Percentiles rank a stretch among this genome's conserved stretches.
These are phyloP conservation scores for Mus pahari DNA, from an alignment of 2,113 vertebrate genomes.

Conservation along the genomic window DNA sequence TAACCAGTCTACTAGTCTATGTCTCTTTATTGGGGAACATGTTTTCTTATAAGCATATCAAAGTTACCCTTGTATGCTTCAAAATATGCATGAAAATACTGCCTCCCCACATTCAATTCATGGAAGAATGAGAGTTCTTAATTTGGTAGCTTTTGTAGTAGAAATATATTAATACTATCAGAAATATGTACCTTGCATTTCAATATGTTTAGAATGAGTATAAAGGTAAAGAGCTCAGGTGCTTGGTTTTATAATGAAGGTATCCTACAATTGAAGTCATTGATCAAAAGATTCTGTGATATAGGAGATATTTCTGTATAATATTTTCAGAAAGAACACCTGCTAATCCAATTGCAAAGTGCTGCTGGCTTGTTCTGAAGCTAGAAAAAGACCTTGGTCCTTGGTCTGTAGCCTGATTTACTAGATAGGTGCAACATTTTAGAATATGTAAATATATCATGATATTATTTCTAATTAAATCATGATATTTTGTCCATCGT, in stretches of 20 bases:
- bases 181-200: neutral
- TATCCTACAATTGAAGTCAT: neutral
- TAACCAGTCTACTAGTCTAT: no score
- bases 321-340: neutral
- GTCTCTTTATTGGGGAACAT: no score
- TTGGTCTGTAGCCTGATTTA: neutral
- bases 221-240: neutral
- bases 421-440: neutral
- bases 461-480: neutral
- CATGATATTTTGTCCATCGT: neutral
- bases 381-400: neutral
- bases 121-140: neutral
- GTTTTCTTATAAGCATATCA: neutral
- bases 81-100: neutral
- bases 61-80: neutral
- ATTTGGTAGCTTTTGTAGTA: neutral
- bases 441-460: neutral
- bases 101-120: neutral
- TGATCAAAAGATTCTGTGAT: neutral
- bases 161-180: neutral
- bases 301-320: fast-evolving
- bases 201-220: neutral
- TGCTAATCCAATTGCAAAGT: neutral
- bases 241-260: neutral
- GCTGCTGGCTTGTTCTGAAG: neutral